Percentiles rank a stretch among this genome's conserved stretches.
Evolutionary conservation across 2,888 invertebrate genomes (phyloP).

Genomic region (Drosophila anomelani): DNA sequence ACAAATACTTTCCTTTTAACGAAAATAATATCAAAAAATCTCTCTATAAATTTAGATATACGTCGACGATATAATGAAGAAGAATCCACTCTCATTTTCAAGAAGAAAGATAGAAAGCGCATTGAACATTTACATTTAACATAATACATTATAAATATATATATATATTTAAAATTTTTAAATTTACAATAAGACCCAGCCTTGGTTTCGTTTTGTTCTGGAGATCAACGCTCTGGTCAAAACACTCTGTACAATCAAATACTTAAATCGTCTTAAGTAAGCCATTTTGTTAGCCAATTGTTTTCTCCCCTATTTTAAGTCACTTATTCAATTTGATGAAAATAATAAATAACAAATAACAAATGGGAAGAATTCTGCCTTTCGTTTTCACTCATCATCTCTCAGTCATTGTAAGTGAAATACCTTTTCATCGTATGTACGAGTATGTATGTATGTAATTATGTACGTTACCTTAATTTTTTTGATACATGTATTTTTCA

Average conservation of each 20-base stretch:
- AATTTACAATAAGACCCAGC: neutral
- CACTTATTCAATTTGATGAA: conserved; percentile 8
- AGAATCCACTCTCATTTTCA: conserved; percentile 19
- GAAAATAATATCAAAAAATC: conserved; percentile 29
- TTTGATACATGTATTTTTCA: conserved; percentile 79
- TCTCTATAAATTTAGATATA: conserved; percentile 34
- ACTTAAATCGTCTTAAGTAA: conserved; percentile 50
- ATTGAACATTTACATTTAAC: conserved; percentile 25
- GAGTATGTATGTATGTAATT: conserved; percentile 55
- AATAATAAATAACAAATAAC: conserved; percentile 18
- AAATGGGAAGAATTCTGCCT: conserved; percentile 30
- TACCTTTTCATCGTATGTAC: conserved; percentile 63
- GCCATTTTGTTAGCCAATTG: conserved; percentile 32
- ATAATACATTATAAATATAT: neutral
- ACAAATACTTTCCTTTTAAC: conserved; percentile 25
- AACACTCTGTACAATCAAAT: conserved; percentile 67
- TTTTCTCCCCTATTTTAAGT: conserved; percentile 14
- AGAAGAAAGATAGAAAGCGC: conserved; percentile 7
- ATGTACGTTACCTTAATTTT: conserved; percentile 65
- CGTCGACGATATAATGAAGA: conserved; percentile 11
- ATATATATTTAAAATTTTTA: neutral
- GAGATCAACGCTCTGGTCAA: conserved; percentile 13
- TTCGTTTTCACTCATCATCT: conserved; percentile 36
- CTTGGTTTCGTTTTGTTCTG: conserved; percentile 16
- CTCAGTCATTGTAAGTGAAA: conserved; percentile 55